Evolutionary conservation across 1,140 invertebrate species (phyloP).

Genomic region (Bombus affinis): DNA sequence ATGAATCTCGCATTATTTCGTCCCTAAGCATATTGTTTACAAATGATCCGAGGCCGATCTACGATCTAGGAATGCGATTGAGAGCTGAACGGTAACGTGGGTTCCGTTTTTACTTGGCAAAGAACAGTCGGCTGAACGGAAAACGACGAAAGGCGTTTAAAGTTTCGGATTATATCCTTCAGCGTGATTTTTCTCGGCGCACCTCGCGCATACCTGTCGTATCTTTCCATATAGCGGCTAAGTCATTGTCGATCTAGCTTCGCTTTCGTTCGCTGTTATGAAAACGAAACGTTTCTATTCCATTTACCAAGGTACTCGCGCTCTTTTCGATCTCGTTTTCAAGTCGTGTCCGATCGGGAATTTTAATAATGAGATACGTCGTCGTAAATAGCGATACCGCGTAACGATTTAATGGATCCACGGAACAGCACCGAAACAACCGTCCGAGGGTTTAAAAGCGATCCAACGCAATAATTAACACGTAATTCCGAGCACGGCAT

Average conservation of each 20-base stretch:
- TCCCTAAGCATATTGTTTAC: conserved; percentile 33
- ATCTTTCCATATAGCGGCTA: conserved; percentile 45
- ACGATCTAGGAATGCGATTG: conserved; percentile 40
- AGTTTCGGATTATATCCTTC: conserved; percentile 54
- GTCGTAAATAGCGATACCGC: conserved; percentile 27
- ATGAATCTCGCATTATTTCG: conserved; percentile 9
- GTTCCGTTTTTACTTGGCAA: conserved; percentile 3
- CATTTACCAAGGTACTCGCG: neutral
- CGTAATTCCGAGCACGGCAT: neutral
- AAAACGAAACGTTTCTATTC: conserved; percentile 39
- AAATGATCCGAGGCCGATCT: conserved; percentile 29
- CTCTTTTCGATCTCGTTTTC: neutral
- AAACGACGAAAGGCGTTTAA: conserved; percentile 38
- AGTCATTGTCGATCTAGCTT: conserved; percentile 40
- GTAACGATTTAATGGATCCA: conserved; percentile 2
- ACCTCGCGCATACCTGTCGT: conserved; percentile 45
- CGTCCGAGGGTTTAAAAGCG: neutral
- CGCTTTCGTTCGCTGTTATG: conserved; percentile 20
- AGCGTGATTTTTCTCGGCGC: conserved; percentile 41
- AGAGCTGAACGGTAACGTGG: conserved; percentile 17
- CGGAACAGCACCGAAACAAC: neutral
- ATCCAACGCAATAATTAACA: conserved; percentile 3
- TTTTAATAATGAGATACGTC: conserved; percentile 28
- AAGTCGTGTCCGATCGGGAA: neutral
- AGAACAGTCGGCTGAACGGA: neutral